phyloP scores from a whole-genome alignment of 1,140 invertebrate genomes.

The Cylas formicarius region DNA sequence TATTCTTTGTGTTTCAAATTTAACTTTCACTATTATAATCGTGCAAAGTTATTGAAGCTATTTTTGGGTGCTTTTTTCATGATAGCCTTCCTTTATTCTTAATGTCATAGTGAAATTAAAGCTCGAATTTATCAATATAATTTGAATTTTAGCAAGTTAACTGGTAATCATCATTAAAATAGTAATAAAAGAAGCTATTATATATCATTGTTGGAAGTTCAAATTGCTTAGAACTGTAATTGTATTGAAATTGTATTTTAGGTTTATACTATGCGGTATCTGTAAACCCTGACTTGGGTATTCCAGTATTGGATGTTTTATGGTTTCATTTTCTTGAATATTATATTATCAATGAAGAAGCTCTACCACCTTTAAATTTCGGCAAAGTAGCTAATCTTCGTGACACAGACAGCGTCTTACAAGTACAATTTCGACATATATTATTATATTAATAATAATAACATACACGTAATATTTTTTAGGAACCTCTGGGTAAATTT shows the following conservation, averaged over 20 bases:
- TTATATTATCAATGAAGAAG: conserved; percentile 42
- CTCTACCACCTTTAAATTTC: conserved; percentile 43
- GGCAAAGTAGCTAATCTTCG: conserved; percentile 41
- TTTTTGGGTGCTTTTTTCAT: background rate
- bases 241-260: conserved; percentile 23
- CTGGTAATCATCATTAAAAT: too few species aligned
- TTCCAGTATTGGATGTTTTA: conserved; percentile 45
- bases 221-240: too few species aligned
- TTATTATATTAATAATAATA: background rate
- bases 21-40: conserved; percentile 8
- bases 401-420: conserved; percentile 40
- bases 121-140: too few species aligned
- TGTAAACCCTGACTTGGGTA: conserved; percentile 43
- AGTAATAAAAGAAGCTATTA: too few species aligned
- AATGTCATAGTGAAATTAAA: too few species aligned
- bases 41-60: background rate
- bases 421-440: conserved; percentile 24
- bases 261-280: conserved; percentile 43
- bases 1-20: conserved; percentile 6
- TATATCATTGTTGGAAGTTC: too few species aligned
- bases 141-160: too few species aligned
- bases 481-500: conserved; percentile 40
- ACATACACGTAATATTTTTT: conserved; percentile 13
- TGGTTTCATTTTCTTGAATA: conserved; percentile 45
- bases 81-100: background rate